Base-by-base conservation (phyloP, 2,888 invertebrate species). In the Bellardia pandia region DNA sequence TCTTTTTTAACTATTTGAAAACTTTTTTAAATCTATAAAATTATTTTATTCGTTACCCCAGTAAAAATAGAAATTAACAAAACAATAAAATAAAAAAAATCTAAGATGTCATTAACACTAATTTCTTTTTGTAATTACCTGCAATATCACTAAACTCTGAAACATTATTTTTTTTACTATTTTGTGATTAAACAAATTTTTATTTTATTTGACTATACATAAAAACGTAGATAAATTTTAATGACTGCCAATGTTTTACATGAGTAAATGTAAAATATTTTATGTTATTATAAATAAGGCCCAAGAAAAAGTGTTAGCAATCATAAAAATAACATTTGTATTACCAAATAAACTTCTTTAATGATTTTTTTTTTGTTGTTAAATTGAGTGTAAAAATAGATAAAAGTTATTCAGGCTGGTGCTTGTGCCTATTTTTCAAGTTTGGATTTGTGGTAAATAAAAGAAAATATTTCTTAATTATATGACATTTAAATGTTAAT, bases 201-300 rank as follows among this genome's bases (percentile, higher is more conserved):
- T 30, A 14, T 60, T 60, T 60, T 45, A 30, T 68, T 68, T 48
- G 2, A 48, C 30, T 48, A 11, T 16, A 37, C n/a, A 69, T 37
- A 23, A 40, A 40, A 56, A 45, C 13, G 3, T 56, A 56, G 56
- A 56, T 56, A 72, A 48, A 62, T 53, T 71, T 81, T 66, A 74
- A 81, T 74, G 74, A 68, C 74, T 81, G 74, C 58, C 66, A 74
- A 66, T 77, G 13, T 16, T 78, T 64, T 58, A 86, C 80, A 80
- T 84, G 88, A 89, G 90, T 88, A 85, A 89, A 89, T 89, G 90
- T 89, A 89, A 40, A 42, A 16, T 64, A 40, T n/a, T 58, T 40
- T 72, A 71, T 45, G 37, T 30, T 2, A 16, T 30, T 2, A 23
- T 56, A 60, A n/a, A n/a, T 3, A 13, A 48, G 48, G 48, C 11